These are phyloP conservation scores for Rattus rattus DNA, from an alignment of 2,113 vertebrate species.

Conservation along the genomic window DNA sequence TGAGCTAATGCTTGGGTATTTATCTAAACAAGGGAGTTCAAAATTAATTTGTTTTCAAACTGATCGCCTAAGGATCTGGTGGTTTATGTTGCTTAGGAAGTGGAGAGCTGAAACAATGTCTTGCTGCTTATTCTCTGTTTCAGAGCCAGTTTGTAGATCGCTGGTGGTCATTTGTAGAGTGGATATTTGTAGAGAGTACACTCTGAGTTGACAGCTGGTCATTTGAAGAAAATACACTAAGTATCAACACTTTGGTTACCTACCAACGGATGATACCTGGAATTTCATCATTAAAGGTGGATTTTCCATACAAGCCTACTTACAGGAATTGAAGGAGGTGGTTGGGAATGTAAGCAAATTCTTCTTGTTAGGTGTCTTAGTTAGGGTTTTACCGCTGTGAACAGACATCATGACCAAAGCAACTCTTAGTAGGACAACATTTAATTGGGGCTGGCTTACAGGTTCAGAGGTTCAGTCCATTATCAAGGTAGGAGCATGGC, in stretches of 20 bases:
- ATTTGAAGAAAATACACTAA: conserved; percentile 26
- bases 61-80: neutral
- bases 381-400: no score
- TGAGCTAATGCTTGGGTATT: conserved; percentile 59
- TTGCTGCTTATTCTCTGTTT: conserved; percentile 51
- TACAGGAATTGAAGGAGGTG: neutral
- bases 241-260: conserved; percentile 44
- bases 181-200: neutral
- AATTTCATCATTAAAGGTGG: conserved; percentile 46
- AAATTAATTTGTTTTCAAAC: conserved; percentile 55
- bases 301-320: conserved; percentile 29
- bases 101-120: neutral
- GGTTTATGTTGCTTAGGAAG: neutral
- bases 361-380: neutral
- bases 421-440: no score
- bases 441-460: no score
- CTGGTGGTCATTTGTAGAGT: neutral
- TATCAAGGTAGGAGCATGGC: no score
- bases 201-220: neutral
- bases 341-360: neutral
- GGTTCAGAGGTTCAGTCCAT: no score
- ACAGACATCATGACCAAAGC: no score
- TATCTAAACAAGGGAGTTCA: conserved; percentile 54
- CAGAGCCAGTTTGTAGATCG: conserved; percentile 44
- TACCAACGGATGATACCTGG: neutral